Evolutionary conservation across 2,797 vertebrate species (phyloP), one percentile per base, ranked within the genome.

Genomic region (Neopelma chrysocephalum): DNA sequence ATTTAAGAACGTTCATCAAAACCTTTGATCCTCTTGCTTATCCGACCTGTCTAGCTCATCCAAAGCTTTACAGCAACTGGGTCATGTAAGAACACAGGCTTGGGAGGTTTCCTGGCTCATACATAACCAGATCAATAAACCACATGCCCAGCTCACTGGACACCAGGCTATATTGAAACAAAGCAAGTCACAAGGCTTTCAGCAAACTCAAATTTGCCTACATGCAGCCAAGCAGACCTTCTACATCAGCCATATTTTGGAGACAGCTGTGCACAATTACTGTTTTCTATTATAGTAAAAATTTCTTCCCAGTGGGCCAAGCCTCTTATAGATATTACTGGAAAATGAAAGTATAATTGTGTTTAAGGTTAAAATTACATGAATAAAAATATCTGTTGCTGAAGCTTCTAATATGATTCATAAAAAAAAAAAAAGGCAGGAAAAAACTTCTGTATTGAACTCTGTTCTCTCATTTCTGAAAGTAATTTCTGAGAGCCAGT

Each of bases 91-190:
- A 91, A 36, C 72, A 90, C 23, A 83, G 50, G 91, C 80, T 13
- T 65, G 50, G 42, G 85, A 95, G 38, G 27, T 68, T 61, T 95
- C 57, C 93, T 83, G 54, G 36, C 76, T 96, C 72, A 60, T 90
- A 83, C 9, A 62, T 88, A 91, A 96, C 42, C 76, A 68, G 34
- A 81, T 92, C 82, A 43, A 96, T 88, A 96, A 89, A 69, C 54
- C 69, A 62, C 76, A 64, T 86, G 69, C 40, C 91, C 42, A 57
- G 20, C 56, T 79, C 62, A 62, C 43, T 78, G 69, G 72, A 78
- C 27, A 21, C 23, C 82, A 81, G 43, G 53, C 43, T 88, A 7
- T 90, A 94, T 87, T 90, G 89, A 94, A 94, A 54, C 85, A 82
- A 75, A 83, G 36, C 66, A 65, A 79, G n/a, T 68, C 82, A 92